These are phyloP conservation scores for Drosophila truncata DNA, from an alignment of 1,140 invertebrate species.

Conservation along the genomic window DNA sequence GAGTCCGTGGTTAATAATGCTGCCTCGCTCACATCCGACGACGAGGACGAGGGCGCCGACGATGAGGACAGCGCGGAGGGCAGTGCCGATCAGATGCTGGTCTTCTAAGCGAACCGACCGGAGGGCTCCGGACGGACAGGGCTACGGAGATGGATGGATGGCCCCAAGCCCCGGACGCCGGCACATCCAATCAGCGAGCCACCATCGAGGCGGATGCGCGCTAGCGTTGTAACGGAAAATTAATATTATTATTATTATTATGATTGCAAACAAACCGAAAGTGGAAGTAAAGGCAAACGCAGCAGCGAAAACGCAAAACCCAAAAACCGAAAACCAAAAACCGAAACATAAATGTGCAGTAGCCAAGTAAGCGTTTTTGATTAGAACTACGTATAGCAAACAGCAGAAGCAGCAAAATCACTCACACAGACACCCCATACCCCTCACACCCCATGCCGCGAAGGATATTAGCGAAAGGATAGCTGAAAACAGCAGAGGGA, in stretches of 20 bases:
- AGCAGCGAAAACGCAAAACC: conserved; percentile 34
- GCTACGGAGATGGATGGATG: conserved; percentile 34
- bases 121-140: conserved; percentile 12
- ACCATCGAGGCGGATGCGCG: conserved; percentile 42
- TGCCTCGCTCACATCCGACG: conserved; percentile 87
- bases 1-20: conserved; percentile 88
- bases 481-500: conserved; percentile 15
- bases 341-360: conserved; percentile 77
- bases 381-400: conserved; percentile 77
- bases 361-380: conserved; percentile 80
- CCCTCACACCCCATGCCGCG: conserved; percentile 8
- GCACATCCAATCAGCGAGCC: conserved; percentile 66
- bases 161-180: conserved; percentile 39
- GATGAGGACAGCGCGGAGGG: conserved; percentile 90
- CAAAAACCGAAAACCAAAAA: conserved; percentile 41
- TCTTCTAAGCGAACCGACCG: conserved; percentile 88
- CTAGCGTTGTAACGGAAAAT: conserved; percentile 64
- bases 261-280: conserved; percentile 49
- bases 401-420: conserved; percentile 66
- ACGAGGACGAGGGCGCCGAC: conserved; percentile 90
- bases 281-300: conserved; percentile 38
- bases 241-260: conserved; percentile 76
- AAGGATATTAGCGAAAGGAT: conserved; percentile 17
- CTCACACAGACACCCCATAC: conserved; percentile 22
- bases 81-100: conserved; percentile 91